Evolutionary conservation across 2,113 vertebrate genomes (phyloP), one percentile per base, ranked within the genome.

Genomic region (Sinocyclocheilus anshuiensis): DNA sequence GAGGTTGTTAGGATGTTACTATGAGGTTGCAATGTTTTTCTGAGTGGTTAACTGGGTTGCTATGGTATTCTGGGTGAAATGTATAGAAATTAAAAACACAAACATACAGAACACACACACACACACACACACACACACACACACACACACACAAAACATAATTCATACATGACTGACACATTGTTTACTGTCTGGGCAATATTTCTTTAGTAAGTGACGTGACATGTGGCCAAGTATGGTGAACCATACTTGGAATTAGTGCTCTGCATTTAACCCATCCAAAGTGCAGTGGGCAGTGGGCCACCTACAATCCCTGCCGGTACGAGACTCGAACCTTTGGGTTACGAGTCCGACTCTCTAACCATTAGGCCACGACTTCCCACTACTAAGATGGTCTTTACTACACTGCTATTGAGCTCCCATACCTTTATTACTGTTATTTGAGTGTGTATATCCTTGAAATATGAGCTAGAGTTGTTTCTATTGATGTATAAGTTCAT

Each of bases 391-490:
- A 22, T 20, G 45, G 6, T 15, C 29, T 39, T 7, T 33, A 33
- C 13, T 29, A 18, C 16, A 12, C 15, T 8, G 8, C 24, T 11
- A 55, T 6, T 18, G 48, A 29, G 48, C 75, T 77, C 29, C 50
- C 50, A 20, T 77, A 5, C 29, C 13, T 81, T 42, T 42, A 45
- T 45, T 69, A 20, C 13, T 13, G 24, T 69, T 33, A 26, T 48
- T 1, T 33, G 24, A 69, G 45, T 50, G 12, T 53, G n/a, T 13
- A 53, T 50, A 53, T 53, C 18, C 10, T 82, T 82, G 63, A 69
- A 82, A 82, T 53, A 69, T 69, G 24, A 82, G 18, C 42, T 63
- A 16, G 33, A 12, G n/a, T 53, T 82, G 63, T 71, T 67, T 82
- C 48, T 53, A 82, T 33, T 4, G 26, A 82, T 36, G 42, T 29